Evolutionary conservation across 2,797 vertebrate genomes (phyloP).

Genomic region (Falco biarmicus): DNA sequence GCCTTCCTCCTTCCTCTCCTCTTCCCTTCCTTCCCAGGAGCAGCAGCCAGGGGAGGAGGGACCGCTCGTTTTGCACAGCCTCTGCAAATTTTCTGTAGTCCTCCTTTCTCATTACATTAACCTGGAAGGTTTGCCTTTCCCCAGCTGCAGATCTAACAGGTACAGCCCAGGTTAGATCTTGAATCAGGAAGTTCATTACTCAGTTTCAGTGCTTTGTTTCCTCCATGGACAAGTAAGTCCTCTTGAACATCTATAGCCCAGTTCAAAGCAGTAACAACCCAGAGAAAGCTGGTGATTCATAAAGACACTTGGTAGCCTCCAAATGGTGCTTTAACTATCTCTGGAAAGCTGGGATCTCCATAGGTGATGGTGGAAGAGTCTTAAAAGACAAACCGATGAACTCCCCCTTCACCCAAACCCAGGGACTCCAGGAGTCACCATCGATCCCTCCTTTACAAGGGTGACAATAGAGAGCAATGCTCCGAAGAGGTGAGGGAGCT

Average conservation of each 20-base stretch:
- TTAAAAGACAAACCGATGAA: background rate
- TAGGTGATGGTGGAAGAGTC: background rate
- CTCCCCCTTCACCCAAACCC: background rate
- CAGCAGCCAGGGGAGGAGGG: background rate
- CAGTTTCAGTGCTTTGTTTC: background rate
- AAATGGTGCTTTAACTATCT: background rate
- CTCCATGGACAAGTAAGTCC: background rate
- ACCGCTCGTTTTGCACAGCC: background rate
- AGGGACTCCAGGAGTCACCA: background rate
- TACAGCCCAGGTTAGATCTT: background rate
- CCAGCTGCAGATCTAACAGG: background rate
- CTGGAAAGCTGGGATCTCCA: background rate
- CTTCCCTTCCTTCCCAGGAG: background rate
- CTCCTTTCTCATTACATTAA: background rate
- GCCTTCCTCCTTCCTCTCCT: background rate
- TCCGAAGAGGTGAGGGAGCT: background rate
- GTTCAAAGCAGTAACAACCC: background rate
- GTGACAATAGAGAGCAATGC: background rate
- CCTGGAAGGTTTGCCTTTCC: background rate
- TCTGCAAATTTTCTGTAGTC: background rate
- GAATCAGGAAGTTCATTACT: background rate
- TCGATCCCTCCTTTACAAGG: background rate
- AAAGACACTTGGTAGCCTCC: background rate
- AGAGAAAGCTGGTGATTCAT: background rate
- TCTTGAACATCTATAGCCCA: background rate